These are phyloP conservation scores for Thomomys bottae DNA, from an alignment of 2,113 vertebrate genomes.

Conservation along the genomic window DNA sequence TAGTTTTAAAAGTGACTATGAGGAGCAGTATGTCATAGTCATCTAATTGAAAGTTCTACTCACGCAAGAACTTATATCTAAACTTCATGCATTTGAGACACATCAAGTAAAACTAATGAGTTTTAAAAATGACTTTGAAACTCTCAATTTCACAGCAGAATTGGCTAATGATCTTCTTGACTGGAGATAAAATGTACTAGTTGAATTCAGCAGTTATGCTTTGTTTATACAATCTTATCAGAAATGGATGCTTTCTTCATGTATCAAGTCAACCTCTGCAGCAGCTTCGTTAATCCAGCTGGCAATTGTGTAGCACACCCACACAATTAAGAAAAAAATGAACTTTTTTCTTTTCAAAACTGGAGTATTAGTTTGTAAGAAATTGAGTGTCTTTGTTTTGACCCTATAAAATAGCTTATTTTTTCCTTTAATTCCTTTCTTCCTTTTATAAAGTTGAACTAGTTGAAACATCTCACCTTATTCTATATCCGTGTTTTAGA, in stretches of 20 bases:
- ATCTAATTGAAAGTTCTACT: background rate
- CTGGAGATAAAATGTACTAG: constrained; percentile 55
- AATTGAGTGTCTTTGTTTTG: constrained; percentile 14
- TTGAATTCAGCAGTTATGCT: constrained; percentile 56
- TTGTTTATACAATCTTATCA: constrained; percentile 59
- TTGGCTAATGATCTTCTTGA: constrained; percentile 22
- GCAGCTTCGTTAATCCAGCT: constrained; percentile 53
- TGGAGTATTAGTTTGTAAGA: background rate
- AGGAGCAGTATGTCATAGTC: background rate
- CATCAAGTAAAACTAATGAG: background rate
- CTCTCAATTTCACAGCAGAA: constrained; percentile 22
- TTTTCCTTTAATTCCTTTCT: background rate
- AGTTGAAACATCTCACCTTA: background rate
- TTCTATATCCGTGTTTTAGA: background rate
- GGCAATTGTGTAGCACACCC: constrained; percentile 16
- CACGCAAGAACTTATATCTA: background rate
- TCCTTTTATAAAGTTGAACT: background rate
- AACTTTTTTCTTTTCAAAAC: background rate
- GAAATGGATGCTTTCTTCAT: constrained; percentile 57
- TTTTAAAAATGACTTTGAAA: constrained; percentile 16
- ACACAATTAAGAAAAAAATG: constrained; percentile 39
- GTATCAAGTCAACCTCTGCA: background rate
- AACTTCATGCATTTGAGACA: background rate
- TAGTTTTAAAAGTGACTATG: background rate
- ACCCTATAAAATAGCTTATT: background rate